Conservation (phyloP, 2,113 vertebrate species). For the Tylochromis polylepis region DNA sequence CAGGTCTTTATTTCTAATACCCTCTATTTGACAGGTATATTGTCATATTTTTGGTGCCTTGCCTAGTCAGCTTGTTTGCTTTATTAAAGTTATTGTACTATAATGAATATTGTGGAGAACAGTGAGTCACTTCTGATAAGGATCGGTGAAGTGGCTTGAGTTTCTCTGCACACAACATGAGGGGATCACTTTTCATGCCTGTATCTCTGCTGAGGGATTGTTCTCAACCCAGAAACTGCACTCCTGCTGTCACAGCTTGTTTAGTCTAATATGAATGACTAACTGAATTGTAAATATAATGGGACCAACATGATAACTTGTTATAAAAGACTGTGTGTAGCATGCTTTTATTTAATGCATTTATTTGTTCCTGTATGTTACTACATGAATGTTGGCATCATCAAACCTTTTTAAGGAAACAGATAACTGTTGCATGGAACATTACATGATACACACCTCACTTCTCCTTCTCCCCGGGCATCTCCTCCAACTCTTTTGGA, state of each 20-base stretch:
- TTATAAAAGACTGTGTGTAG: neutral
- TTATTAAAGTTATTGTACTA: neutral
- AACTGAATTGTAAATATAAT: neutral
- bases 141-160: neutral
- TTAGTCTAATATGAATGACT: neutral
- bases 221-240: neutral
- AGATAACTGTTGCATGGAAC: neutral
- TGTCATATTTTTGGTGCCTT: neutral
- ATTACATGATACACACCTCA: neutral
- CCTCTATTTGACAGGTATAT: neutral
- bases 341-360: neutral
- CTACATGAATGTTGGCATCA: neutral
- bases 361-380: neutral
- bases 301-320: neutral
- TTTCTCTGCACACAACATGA: neutral
- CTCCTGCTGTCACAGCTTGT: neutral
- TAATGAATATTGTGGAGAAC: neutral
- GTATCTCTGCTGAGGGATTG: neutral
- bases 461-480: too few relatives aligned
- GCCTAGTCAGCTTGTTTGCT: neutral
- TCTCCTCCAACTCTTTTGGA: too few relatives aligned
- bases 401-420: neutral
- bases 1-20: neutral
- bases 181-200: neutral
- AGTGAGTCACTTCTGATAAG: neutral